Evolutionary conservation across 2,888 invertebrate genomes (phyloP), one percentile per base, ranked within the genome.

Genomic region (Molorchus minor): DNA sequence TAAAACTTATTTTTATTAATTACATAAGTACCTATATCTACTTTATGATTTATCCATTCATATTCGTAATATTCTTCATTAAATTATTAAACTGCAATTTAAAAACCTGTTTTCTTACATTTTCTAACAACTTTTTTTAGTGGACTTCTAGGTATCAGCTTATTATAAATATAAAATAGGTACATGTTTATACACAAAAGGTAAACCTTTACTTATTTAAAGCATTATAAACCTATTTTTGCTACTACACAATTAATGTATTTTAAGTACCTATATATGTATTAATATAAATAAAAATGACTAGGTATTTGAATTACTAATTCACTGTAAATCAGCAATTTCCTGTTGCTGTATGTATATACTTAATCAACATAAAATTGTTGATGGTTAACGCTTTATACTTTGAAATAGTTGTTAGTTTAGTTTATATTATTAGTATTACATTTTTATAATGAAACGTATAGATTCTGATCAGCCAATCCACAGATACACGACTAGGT

Each of bases 261-360:
- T n/a, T 25, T 3, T 25, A 25, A 5, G 8, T 25, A 25, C 25
- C 25, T 25, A 25, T 25, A 25, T 25, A 25, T 3, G 25, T 25
- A 25, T 3, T 25, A 25, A 25, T 25, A 25, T 3, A 25, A 25
- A 25, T 25, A 25, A 25, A 25, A 25, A 25, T 5, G 8, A 8
- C 25, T 25, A 25, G n/a, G n/a, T n/a, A n/a, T n/a, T n/a, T n/a
- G n/a, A 30, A 44, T 33, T 13, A n/a, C 8, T 35, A 35, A 19
- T 36, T 47, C 35, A 30, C 13, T 20, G 20, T 20, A 35, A 47
- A 47, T 15, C 7, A 47, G 47, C 20, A 12, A 13, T 35, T 47
- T 47, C 47, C 47, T 33, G 35, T 47, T 47, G 35, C 21, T 47
- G n/a, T n/a, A n/a, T n/a, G n/a, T n/a, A n/a, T n/a, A n/a, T n/a